These are phyloP conservation scores for Bradypodion pumilum DNA, from an alignment of 2,797 vertebrate genomes.

Conservation along the genomic window DNA sequence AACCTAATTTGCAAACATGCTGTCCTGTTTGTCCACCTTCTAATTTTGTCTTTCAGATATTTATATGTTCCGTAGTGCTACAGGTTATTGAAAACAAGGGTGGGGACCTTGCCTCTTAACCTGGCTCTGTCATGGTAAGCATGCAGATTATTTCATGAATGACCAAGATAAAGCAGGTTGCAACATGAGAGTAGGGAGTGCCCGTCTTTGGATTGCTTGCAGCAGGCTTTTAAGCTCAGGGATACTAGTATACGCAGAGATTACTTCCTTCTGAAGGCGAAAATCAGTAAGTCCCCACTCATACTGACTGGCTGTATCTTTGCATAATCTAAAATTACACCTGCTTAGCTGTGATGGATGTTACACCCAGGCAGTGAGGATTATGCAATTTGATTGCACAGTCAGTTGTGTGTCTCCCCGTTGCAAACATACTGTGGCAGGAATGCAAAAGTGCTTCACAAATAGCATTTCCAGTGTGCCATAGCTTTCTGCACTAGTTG, in stretches of 20 bases:
- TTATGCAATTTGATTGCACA: too few species aligned
- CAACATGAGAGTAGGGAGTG: not conserved
- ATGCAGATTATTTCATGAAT: not conserved
- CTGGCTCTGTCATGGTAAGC: conserved; percentile 78
- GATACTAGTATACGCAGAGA: not conserved
- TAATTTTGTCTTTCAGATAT: conserved; percentile 56
- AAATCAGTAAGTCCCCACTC: not conserved
- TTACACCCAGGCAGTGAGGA: too few species aligned
- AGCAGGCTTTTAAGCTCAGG: not conserved
- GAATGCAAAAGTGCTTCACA: too few species aligned
- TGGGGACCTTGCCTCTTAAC: conserved; percentile 69
- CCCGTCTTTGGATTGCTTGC: accelerated
- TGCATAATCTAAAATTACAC: too few species aligned
- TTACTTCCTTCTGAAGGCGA: not conserved
- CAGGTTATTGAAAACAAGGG: conserved; percentile 48
- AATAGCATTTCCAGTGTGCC: too few species aligned
- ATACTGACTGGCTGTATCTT: not conserved
- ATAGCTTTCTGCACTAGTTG: too few species aligned
- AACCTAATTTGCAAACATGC: conserved; percentile 15
- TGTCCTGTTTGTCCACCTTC: not conserved
- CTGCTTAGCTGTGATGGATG: too few species aligned
- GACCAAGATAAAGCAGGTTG: not conserved
- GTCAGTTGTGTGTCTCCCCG: too few species aligned
- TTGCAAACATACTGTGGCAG: too few species aligned
- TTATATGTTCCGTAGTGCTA: conserved; percentile 53